Evolutionary conservation across 2,888 invertebrate genomes (phyloP).

Genomic region (Trilocha varians): DNA sequence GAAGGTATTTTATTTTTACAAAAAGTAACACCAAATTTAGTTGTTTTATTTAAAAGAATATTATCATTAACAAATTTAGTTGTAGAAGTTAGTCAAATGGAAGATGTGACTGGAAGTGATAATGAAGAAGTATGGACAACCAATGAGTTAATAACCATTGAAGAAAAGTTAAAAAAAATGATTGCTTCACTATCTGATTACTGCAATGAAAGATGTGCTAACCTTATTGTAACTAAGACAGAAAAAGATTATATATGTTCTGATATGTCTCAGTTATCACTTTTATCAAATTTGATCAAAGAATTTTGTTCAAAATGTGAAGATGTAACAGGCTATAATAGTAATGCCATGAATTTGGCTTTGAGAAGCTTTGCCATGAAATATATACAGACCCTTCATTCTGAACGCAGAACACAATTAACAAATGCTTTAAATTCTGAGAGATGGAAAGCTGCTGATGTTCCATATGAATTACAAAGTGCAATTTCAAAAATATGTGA

Average conservation of each 20-base stretch:
- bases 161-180: conserved; percentile 82
- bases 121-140: conserved; percentile 80
- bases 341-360: conserved; percentile 85
- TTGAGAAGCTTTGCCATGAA: conserved; percentile 91
- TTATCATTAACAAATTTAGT: conserved; percentile 83
- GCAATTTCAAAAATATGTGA: conserved; percentile 82
- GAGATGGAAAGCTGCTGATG: conserved; percentile 94
- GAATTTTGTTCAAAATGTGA: conserved; percentile 85
- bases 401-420: conserved; percentile 88
- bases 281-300: conserved; percentile 83
- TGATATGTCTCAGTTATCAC: conserved; percentile 81
- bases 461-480: conserved; percentile 90
- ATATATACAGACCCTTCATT: conserved; percentile 93
- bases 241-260: conserved; percentile 81
- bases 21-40: conserved; percentile 76
- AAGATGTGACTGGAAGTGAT: conserved; percentile 72
- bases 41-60: conserved; percentile 82
- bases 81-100: conserved; percentile 79
- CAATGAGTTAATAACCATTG: conserved; percentile 80
- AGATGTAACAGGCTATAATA: conserved; percentile 80
- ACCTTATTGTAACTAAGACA: conserved; percentile 85
- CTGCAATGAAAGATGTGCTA: conserved; percentile 93
- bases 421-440: conserved; percentile 90
- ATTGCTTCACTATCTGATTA: conserved; percentile 89
- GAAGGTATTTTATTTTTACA: conserved; percentile 81